Percentiles rank a stretch among this genome's conserved stretches.
These are phyloP conservation scores for Entomobrya multifasciata DNA, from an alignment of 2,888 invertebrate species.

Conservation along the genomic window DNA sequence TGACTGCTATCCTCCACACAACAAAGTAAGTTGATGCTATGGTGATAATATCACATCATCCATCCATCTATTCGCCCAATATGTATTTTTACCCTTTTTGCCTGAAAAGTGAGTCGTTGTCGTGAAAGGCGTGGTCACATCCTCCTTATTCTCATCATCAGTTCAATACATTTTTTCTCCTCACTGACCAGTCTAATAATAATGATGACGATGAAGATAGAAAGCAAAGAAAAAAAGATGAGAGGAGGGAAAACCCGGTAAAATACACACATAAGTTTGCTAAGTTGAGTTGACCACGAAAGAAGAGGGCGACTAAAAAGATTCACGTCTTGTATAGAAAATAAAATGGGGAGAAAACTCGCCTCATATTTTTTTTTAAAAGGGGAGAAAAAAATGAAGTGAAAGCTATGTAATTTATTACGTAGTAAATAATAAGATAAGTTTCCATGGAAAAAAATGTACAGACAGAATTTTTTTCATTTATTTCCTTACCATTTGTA, in stretches of 20 bases:
- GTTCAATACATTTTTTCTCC: slow-evolving; percentile 16
- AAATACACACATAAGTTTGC: slow-evolving; percentile 50
- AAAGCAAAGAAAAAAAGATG: slow-evolving; percentile 44
- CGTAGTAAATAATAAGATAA: slow-evolving; percentile 29
- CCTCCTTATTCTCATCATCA: slow-evolving; percentile 45
- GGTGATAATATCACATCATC: slow-evolving; percentile 50
- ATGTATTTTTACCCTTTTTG: slow-evolving; percentile 46
- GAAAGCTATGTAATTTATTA: slow-evolving; percentile 48
- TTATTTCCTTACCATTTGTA: slow-evolving; percentile 78
- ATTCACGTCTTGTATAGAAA: too few species aligned
- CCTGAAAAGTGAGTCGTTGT: slow-evolving; percentile 49
- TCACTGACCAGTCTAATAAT: slow-evolving; percentile 14
- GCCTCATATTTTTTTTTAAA: slow-evolving; percentile 17
- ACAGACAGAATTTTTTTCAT: neutral
- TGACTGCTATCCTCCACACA: slow-evolving; percentile 40
- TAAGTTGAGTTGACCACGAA: too few species aligned
- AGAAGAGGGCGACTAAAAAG: too few species aligned
- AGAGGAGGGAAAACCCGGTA: slow-evolving; percentile 19
- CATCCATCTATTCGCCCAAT: slow-evolving; percentile 27
- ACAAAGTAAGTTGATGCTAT: too few species aligned
- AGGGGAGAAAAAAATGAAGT: slow-evolving; percentile 41
- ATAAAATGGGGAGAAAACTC: slow-evolving; percentile 3
- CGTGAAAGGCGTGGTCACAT: slow-evolving; percentile 46
- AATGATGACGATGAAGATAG: slow-evolving; percentile 42
- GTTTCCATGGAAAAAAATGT: slow-evolving; percentile 7